Base-by-base conservation (phyloP, 2,113 vertebrate genomes). In the Hiodon tergisus region DNA sequence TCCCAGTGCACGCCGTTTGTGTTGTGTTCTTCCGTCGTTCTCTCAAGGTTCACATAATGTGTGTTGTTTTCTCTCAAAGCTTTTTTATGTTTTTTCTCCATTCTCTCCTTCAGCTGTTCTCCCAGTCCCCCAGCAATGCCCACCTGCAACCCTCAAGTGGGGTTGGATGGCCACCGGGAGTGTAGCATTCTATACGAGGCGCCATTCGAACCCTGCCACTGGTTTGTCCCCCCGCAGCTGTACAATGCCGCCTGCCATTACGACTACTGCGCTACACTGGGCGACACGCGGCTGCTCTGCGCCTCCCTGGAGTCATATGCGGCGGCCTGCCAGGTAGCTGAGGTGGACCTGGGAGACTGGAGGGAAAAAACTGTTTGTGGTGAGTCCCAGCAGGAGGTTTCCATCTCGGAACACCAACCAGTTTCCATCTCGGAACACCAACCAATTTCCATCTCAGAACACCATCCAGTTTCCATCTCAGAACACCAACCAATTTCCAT, bases 271-370 rank as follows among this genome's bases (percentile, higher is more conserved):
- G 85, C 79, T 51, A 86, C 84, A 0, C 78, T 62, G 0, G 88
- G 91, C 4, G 75, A 88, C 69, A 72, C 50, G 47, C 57, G 71
- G 16, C 86, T 86, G 73, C 62, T 92, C 0, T 93, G 92, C 65
- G 81, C 82, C 68, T 88, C 90, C n/a, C 76, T 93, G 71, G 78
- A 88, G 78, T 90, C 90, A 53, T 92, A 90, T 46, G 87, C 77
- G 72, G 82, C 84, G n/a, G 88, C 90, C 53, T 93, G 91, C 76
- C 82, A 90, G 62, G 77, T 89, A 74, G 81, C 79, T 48, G 88
- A 86, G 75, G 86, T 91, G 67, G 76, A 80, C 69, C 78, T 91
- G 47, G 76, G 78, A 13, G 16, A 86, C 17, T 93, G 92, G 92
- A 82, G 81, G 78, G 81, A 74, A 46, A 76, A 74, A 46, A 91